Evolutionary conservation across 2,888 invertebrate genomes (phyloP).

Genomic region (Eumacrocentrus americanus): DNA sequence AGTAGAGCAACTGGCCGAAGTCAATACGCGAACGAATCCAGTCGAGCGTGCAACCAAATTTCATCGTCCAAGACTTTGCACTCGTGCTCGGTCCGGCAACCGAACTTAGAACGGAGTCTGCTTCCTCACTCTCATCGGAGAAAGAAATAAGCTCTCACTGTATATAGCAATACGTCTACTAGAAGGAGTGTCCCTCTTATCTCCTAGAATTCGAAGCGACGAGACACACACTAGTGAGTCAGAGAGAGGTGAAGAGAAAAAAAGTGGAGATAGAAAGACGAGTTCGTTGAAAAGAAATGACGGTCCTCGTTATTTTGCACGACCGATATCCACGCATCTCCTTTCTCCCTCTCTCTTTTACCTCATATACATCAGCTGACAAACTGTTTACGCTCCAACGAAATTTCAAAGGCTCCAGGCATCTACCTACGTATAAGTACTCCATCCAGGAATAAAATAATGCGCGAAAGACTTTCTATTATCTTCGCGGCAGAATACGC

Average conservation of each 20-base stretch:
- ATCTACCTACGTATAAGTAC: too few species aligned
- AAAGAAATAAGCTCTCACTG: background rate
- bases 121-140: background rate
- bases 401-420: background rate
- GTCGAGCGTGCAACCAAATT: background rate
- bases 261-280: background rate
- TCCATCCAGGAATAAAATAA: too few species aligned
- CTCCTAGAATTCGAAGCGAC: conserved; percentile 10
- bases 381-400: conserved; percentile 1
- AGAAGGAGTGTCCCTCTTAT: background rate
- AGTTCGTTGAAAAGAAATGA: background rate
- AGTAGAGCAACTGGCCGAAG: background rate
- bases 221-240: too few species aligned
- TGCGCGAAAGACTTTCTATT: too few species aligned
- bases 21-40: background rate
- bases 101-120: background rate
- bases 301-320: conserved; percentile 5
- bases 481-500: too few species aligned
- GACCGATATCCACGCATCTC: background rate
- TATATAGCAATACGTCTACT: background rate
- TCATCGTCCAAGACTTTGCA: background rate
- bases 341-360: too few species aligned
- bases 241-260: background rate
- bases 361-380: background rate
- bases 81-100: background rate